phyloP scores from a whole-genome alignment of 2,113 vertebrate genomes.

The Nothocercus nigrocapillus region DNA sequence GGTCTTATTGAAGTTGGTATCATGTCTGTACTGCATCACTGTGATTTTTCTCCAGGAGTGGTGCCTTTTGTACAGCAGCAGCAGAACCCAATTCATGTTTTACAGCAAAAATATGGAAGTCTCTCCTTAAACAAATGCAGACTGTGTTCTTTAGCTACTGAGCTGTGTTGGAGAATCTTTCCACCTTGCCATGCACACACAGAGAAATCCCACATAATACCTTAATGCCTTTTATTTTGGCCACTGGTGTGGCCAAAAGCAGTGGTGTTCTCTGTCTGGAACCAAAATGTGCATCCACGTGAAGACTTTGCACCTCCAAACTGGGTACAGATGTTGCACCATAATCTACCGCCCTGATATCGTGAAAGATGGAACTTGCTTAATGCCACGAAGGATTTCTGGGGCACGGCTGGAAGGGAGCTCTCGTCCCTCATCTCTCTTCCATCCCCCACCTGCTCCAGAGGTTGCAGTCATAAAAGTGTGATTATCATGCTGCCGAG shows the following conservation, averaged over 20 bases:
- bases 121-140: constrained; percentile 28
- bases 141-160: neutral
- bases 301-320: neutral
- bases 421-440: neutral
- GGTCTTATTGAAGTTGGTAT: neutral
- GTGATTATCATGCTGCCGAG: constrained; percentile 20
- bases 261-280: neutral
- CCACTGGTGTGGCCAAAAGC: neutral
- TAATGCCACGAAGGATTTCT: neutral
- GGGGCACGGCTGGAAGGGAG: constrained; percentile 12
- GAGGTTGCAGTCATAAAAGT: neutral
- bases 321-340: neutral
- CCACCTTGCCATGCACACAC: accelerated
- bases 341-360: neutral
- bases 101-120: neutral
- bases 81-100: neutral
- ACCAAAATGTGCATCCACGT: neutral
- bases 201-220: neutral
- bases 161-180: neutral
- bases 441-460: neutral
- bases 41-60: neutral
- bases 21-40: accelerated
- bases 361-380: neutral
- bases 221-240: neutral
- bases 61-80: neutral